Conservation (phyloP, 2,113 vertebrate genomes). For the Ptilorrhoa leucosticta region DNA sequence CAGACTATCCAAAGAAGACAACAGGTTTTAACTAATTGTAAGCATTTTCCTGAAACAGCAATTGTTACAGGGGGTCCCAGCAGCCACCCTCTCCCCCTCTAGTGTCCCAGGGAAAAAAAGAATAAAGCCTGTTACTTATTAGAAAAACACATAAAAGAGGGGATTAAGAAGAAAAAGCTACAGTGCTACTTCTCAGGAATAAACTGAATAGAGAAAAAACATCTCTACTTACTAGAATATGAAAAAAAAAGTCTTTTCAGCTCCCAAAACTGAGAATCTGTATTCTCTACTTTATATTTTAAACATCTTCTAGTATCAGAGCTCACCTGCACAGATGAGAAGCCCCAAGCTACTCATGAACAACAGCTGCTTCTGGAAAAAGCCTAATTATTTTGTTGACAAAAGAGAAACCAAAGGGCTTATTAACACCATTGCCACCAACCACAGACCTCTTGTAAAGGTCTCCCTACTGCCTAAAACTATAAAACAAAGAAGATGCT, state of each 20-base stretch:
- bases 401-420: background rate
- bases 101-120: accelerated
- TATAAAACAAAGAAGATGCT: background rate
- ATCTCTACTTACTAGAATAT: background rate
- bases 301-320: background rate
- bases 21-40: background rate
- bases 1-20: background rate
- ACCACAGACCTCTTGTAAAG: background rate
- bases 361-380: background rate
- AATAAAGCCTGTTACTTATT: background rate
- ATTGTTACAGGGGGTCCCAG: background rate
- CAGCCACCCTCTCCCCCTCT: background rate
- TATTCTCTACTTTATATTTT: background rate
- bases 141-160: accelerated
- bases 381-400: background rate
- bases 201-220: background rate
- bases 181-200: background rate
- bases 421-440: background rate
- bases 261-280: background rate
- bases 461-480: background rate
- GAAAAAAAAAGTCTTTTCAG: background rate
- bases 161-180: background rate
- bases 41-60: background rate
- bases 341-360: background rate
- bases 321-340: background rate